Evolutionary conservation across 2,113 vertebrate genomes (phyloP).

Genomic region (Oophaga pumilio): DNA sequence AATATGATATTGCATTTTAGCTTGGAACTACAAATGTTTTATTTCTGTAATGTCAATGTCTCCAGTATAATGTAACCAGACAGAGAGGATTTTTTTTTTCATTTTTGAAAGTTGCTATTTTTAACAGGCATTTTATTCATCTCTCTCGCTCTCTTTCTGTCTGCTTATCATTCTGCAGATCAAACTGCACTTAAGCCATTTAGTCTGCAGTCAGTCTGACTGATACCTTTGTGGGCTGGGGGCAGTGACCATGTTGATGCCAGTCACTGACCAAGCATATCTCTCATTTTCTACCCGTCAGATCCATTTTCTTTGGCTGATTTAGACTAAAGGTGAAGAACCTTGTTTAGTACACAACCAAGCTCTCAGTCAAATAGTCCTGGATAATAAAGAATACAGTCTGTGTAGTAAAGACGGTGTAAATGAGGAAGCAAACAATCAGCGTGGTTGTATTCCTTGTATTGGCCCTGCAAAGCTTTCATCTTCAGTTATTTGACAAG

Average conservation of each 20-base stretch:
- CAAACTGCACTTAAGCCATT: conserved; percentile 42
- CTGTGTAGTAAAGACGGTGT: conserved; percentile 1
- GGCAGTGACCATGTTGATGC: conserved; percentile 45
- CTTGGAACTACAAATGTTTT: not conserved
- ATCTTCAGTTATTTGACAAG: conserved; percentile 21
- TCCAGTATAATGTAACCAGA: not conserved
- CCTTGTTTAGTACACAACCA: conserved; percentile 35
- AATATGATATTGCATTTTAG: not conserved
- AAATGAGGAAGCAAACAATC: not conserved
- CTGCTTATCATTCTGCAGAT: conserved; percentile 45
- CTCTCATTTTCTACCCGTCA: conserved; percentile 40
- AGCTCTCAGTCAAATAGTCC: conserved; percentile 17
- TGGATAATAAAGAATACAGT: conserved; percentile 39
- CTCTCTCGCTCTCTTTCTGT: not conserved
- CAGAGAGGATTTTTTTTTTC: not conserved
- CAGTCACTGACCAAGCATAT: conserved; percentile 21
- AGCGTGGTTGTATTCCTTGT: not conserved
- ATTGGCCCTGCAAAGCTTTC: not conserved
- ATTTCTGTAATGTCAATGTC: not conserved
- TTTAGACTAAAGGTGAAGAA: conserved; percentile 42
- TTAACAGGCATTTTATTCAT: not conserved
- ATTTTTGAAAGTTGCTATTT: not conserved
- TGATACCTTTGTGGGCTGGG: conserved; percentile 44
- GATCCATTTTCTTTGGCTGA: conserved; percentile 48
- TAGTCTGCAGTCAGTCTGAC: conserved; percentile 43